Evolutionary conservation across 2,113 vertebrate species (phyloP).

Genomic region (Pteronura brasiliensis): DNA sequence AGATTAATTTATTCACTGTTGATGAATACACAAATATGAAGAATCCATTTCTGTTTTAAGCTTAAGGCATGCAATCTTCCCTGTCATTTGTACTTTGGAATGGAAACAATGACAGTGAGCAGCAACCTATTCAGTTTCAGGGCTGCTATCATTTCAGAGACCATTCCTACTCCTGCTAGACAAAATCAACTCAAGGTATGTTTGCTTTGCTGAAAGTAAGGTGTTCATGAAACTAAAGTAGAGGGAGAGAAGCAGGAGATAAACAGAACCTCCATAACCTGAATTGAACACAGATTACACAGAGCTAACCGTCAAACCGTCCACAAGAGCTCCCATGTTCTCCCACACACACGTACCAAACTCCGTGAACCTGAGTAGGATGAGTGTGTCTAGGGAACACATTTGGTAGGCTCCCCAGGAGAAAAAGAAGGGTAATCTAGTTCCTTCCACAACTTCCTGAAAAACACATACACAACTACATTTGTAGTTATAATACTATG

Average conservation of each 20-base stretch:
- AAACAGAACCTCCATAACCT: background rate
- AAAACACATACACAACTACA: background rate
- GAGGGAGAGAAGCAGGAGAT: background rate
- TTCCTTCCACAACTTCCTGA: background rate
- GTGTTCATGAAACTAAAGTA: background rate
- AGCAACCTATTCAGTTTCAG: background rate
- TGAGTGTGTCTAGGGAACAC: background rate
- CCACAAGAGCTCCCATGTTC: background rate
- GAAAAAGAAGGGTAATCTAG: background rate
- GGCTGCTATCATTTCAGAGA: background rate
- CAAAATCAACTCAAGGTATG: background rate
- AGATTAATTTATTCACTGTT: background rate
- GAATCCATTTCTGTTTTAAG: background rate
- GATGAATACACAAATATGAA: background rate
- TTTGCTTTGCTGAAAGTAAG: background rate
- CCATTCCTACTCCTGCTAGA: background rate
- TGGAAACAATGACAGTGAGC: background rate
- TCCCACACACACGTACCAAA: background rate
- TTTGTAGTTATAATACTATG: background rate
- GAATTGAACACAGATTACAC: background rate
- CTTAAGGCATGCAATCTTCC: background rate
- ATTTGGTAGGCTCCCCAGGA: background rate
- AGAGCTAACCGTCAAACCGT: background rate
- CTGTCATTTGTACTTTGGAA: background rate
- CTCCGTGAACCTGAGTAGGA: background rate